phyloP scores from a whole-genome alignment of 2,113 vertebrate genomes.

The Pica pica region DNA sequence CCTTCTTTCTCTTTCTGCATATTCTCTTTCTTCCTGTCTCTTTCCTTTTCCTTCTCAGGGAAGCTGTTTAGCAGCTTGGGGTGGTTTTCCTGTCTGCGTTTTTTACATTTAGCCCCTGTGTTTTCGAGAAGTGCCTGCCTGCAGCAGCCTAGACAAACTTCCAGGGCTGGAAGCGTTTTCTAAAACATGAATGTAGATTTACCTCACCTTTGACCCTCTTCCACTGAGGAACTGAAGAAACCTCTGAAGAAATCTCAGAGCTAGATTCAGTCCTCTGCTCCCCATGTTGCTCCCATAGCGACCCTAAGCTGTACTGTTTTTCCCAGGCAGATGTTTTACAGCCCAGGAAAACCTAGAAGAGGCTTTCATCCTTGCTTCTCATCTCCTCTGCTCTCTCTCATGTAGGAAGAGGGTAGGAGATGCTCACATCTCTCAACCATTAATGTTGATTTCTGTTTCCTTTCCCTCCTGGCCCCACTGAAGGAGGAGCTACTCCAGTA shows the following conservation, averaged over 20 bases:
- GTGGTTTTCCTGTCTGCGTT: not conserved
- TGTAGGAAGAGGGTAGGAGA: not conserved
- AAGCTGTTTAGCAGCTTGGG: not conserved
- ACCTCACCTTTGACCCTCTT: not conserved
- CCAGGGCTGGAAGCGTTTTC: not conserved
- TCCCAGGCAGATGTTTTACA: not conserved
- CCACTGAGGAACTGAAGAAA: not conserved
- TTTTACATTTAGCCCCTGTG: not conserved
- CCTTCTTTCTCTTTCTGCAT: not conserved
- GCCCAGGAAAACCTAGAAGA: not conserved
- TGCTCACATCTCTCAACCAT: fast-evolving
- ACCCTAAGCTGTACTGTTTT: not conserved
- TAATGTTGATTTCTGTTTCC: not conserved
- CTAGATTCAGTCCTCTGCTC: not conserved
- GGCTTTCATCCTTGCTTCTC: fast-evolving
- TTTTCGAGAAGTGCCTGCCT: not conserved
- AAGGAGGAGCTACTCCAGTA: not conserved
- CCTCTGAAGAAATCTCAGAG: not conserved
- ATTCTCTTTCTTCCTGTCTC: not conserved
- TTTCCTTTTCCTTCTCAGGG: not conserved
- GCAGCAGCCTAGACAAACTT: not conserved
- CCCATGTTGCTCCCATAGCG: no score
- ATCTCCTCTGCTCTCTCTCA: not conserved
- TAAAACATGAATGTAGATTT: not conserved
- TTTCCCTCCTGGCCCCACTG: not conserved